Conservation (phyloP, 2,797 vertebrate genomes). For the Orestias chungarensis region DNA sequence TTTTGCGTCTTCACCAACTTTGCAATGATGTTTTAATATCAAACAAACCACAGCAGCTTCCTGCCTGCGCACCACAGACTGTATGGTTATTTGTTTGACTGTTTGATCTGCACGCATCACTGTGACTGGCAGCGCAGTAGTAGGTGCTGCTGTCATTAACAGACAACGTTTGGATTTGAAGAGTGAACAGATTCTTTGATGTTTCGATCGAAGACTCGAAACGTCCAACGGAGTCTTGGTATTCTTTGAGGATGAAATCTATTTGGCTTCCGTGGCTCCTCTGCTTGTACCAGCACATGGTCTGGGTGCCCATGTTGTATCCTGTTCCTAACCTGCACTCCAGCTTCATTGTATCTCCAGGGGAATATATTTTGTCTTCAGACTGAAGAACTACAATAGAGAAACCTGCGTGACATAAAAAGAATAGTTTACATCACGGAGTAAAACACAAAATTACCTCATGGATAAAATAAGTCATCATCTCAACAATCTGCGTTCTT, state of each 20-base stretch:
- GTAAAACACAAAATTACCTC: too few species aligned
- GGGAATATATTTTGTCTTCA: background rate
- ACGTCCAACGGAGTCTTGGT: background rate
- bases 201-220: background rate
- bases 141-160: conserved; percentile 63
- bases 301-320: conserved; percentile 2
- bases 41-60: conserved; percentile 42
- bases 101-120: conserved; percentile 42
- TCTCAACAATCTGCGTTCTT: background rate
- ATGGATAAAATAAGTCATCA: background rate
- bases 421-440: rapidly evolving
- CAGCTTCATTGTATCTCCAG: background rate
- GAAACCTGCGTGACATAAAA: conserved; percentile 45
- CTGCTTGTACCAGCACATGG: conserved; percentile 2
- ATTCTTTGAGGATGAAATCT: conserved; percentile 5
- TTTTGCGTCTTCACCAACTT: background rate
- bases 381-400: conserved; percentile 44
- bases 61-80: conserved; percentile 1
- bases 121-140: conserved; percentile 76
- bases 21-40: background rate
- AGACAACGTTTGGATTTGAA: conserved; percentile 32
- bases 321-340: conserved; percentile 2
- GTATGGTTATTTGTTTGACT: conserved; percentile 60
- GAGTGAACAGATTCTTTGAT: background rate
- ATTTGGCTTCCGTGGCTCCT: background rate